Conservation (phyloP, 2,797 vertebrate genomes). For the Gymnothorax javanicus region DNA sequence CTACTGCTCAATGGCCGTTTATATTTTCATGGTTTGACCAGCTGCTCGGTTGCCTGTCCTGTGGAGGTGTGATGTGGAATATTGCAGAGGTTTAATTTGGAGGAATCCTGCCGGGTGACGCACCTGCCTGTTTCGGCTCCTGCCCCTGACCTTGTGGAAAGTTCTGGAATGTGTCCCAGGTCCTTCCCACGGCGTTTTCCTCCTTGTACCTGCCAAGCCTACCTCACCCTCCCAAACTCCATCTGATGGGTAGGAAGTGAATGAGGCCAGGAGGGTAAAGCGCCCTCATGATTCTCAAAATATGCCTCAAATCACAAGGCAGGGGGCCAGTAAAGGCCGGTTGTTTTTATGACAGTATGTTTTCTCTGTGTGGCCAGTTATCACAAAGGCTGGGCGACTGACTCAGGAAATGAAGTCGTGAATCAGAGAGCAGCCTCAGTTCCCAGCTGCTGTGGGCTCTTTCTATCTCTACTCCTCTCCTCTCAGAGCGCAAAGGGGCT, state of each 20-base stretch:
- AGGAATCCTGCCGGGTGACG: constrained; percentile 36
- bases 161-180: constrained; percentile 43
- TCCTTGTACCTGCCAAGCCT: constrained; percentile 12
- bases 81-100: constrained; percentile 40
- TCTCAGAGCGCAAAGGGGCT: constrained; percentile 13
- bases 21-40: not conserved
- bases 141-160: constrained; percentile 51
- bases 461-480: not conserved
- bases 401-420: no score
- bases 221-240: not conserved
- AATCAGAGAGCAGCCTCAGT: no score
- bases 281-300: no score
- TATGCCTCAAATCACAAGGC: no score
- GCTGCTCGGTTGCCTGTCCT: constrained; percentile 34
- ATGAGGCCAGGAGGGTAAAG: no score
- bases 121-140: constrained; percentile 47
- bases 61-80: constrained; percentile 42
- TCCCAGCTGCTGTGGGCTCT: not conserved
- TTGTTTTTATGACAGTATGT: no score
- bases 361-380: no score
- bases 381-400: no score
- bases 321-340: no score
- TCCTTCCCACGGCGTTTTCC: constrained; percentile 46
- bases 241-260: not conserved
- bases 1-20: not conserved